Conservation (phyloP, 2,113 vertebrate species). For the Chloebia gouldiae region DNA sequence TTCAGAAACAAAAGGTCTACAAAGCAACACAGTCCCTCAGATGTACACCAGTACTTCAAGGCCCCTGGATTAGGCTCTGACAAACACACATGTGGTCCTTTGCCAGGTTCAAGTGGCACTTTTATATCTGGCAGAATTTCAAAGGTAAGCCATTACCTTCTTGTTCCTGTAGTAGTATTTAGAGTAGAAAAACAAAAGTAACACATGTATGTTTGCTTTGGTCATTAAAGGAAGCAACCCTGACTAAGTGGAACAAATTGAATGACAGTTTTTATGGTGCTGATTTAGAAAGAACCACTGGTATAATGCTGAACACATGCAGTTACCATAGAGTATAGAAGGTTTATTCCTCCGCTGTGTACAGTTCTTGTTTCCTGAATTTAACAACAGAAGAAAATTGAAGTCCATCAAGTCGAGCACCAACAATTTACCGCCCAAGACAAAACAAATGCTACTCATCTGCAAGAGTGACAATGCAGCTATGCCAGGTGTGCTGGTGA, state of each 20-base stretch:
- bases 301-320: background rate
- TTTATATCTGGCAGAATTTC: background rate
- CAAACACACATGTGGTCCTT: fast-evolving
- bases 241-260: background rate
- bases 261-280: background rate
- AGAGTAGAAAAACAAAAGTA: background rate
- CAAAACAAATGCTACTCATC: background rate
- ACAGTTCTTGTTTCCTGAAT: background rate
- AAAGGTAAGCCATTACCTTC: background rate
- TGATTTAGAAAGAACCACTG: background rate
- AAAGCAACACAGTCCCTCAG: background rate
- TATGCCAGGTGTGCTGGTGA: background rate
- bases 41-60: background rate
- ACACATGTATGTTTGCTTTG: background rate
- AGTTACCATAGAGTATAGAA: background rate
- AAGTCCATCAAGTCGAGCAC: fast-evolving
- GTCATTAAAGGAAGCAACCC: background rate
- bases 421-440: background rate
- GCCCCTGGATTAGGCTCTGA: background rate
- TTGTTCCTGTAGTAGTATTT: background rate
- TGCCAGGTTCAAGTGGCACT: background rate
- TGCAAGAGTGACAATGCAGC: background rate
- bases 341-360: background rate
- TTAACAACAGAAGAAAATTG: background rate
- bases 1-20: background rate